Evolutionary conservation across 2,113 vertebrate genomes (phyloP), one percentile per base, ranked within the genome.

Genomic region (Danio rerio): DNA sequence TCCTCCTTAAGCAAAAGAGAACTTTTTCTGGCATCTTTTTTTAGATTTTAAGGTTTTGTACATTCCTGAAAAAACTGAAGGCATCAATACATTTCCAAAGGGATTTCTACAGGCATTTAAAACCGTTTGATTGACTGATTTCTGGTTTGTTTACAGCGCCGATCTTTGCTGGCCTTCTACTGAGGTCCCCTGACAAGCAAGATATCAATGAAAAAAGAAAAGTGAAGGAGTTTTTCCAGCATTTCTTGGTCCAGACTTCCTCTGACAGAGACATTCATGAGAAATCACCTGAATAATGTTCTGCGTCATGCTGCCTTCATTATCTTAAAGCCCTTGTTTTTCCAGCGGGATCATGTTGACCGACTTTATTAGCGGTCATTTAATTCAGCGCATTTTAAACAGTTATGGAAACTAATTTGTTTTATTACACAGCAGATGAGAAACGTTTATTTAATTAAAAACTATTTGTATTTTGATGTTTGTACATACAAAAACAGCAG

Each of bases 171-270:
- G 93, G 94, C 6, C 88, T 99, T 86, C 78, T 99, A 5, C 92
- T 99, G 40, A 94, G 93, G 42, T 95, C 96, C 2, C 91, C 94
- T 5, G 88, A 86, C 2, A 87, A 90, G 0, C 96, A 95, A 2
- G 94, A 95, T 63, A 88, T 93, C 0, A 68, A 82, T 0, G 94
- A 96, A 52, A 98, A 98, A 91, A 96, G 91, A 89, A 97, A 94
- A 86, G 94, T 94, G n/a, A 95, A 96, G 88, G 95, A 96, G 9
- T 99, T 99, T 55, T 94, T 98, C 88, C 93, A 85, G 6, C 96
- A 96, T 78, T 99, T 99, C 89, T 93, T 99, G 40, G 81, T 43
- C 50, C 85, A 88, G 89, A 87, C 20, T 10, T 61, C 74, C 58
- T 66, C 58, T 61, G 71, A 83, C 50, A 5, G 20, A 55, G 45